phyloP scores from a whole-genome alignment of 2,113 vertebrate genomes.

The Oryzias melastigma region DNA sequence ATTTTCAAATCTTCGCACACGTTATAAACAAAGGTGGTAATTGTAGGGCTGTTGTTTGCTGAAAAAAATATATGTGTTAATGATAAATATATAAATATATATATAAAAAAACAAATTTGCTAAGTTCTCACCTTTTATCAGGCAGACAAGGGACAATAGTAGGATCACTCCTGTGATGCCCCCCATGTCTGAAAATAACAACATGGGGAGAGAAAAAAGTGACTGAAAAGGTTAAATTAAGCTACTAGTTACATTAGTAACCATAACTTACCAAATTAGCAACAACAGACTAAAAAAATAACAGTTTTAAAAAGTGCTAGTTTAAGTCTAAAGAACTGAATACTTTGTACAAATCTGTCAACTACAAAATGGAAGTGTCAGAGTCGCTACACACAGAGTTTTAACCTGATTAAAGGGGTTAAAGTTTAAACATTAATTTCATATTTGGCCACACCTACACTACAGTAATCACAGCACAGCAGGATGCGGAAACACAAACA shows the following conservation, averaged over 20 bases:
- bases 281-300: not conserved
- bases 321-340: too few relatives aligned
- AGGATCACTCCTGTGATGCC: conserved; percentile 32
- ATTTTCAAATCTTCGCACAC: conserved; percentile 45
- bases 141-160: conserved; percentile 50
- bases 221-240: not conserved
- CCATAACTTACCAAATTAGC: not conserved
- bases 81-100: not conserved
- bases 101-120: not conserved
- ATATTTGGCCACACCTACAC: too few relatives aligned
- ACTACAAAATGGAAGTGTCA: too few relatives aligned
- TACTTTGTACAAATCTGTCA: too few relatives aligned
- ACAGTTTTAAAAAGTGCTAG: too few relatives aligned
- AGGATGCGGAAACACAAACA: too few relatives aligned
- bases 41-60: conserved; percentile 49
- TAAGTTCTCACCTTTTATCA: conserved; percentile 52
- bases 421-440: too few relatives aligned
- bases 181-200: conserved; percentile 47
- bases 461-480: too few relatives aligned
- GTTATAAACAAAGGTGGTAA: accelerated
- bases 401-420: too few relatives aligned
- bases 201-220: not conserved
- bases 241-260: not conserved
- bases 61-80: conserved; percentile 12
- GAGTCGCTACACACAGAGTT: too few relatives aligned